Evolutionary conservation across 1,140 invertebrate genomes (phyloP), one percentile per base, ranked within the genome.

Genomic region (Formica exsecta): DNA sequence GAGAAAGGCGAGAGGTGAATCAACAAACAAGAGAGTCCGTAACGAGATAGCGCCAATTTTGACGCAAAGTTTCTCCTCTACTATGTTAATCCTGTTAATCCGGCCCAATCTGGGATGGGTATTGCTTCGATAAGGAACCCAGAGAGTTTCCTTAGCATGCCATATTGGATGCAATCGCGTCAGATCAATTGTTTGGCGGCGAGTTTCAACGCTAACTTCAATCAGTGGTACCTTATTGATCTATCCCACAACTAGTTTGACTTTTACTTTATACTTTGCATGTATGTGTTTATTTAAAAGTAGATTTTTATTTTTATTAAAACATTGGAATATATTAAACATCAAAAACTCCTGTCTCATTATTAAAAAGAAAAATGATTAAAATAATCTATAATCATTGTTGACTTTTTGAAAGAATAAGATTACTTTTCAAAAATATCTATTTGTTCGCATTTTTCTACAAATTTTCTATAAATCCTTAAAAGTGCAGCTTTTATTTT

Each of bases 11-110:
- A 59, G 74, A 29, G 66, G 59, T 59, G 83, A 85, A 87, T 90
- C 86, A 75, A 89, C 89, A 90, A 90, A 90, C 89, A 90, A 80
- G 88, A 59, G 88, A 89, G 84, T 77, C 86, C 77, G 88, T 90
- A 86, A 87, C 86, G 80, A 87, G 86, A 81, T 85, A 81, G 86
- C 85, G 86, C 81, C 88, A 86, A 90, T 90, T 81, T 90, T 90
- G 75, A 90, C 83, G 76, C 75, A 71, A 59, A 88, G 76, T 87
- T 90, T 76, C 81, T 81, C 44, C 89, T 83, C 79, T 83, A 83
- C 79, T 83, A 83, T 83, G 79, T 83, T 83, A 83, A 83, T 83
- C 79, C 79, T 83, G 79, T 83, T 83, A 83, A 83, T 83, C 79
- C 79, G 29, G 41, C 41, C 68, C 79, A 83, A 83, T 83, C 68